phyloP scores from a whole-genome alignment of 2,888 invertebrate species.

The Candidula unifasciata region DNA sequence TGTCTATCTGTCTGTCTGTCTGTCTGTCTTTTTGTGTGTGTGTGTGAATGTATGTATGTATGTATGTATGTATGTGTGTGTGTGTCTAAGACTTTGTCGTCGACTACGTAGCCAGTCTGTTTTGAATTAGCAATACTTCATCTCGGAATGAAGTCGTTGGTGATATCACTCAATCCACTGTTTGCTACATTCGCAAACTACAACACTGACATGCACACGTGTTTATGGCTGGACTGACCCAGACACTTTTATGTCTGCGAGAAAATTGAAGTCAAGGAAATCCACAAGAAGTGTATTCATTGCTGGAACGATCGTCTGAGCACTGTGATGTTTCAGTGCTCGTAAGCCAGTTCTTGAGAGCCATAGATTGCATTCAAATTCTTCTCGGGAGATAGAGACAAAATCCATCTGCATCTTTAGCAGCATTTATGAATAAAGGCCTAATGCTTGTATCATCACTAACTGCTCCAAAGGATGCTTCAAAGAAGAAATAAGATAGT shows the following conservation, averaged over 20 bases:
- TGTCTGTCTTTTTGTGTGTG: no score
- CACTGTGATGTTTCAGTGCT: background rate
- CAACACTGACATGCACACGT: background rate
- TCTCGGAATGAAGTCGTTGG: no score
- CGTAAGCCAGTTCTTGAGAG: background rate
- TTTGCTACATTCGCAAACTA: background rate
- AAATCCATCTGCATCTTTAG: constrained; percentile 4
- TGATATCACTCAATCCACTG: no score
- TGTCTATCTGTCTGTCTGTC: no score
- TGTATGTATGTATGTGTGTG: no score
- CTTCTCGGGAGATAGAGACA: background rate
- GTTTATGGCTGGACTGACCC: no score
- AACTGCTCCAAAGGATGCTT: background rate
- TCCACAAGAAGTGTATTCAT: background rate
- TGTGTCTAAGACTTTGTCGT: no score
- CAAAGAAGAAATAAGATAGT: background rate
- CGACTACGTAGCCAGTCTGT: no score
- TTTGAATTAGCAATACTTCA: no score
- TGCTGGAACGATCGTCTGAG: background rate
- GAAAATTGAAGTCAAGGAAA: background rate
- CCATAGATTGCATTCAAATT: background rate
- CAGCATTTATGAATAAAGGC: background rate
- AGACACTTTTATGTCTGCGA: no score
- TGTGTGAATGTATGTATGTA: no score
- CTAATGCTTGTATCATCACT: background rate